A percentile compares a stretch with the other conserved stretches of the same genome.
Evolutionary conservation across 2,113 vertebrate genomes (phyloP).

Genomic region (Recurvirostra avosetta): DNA sequence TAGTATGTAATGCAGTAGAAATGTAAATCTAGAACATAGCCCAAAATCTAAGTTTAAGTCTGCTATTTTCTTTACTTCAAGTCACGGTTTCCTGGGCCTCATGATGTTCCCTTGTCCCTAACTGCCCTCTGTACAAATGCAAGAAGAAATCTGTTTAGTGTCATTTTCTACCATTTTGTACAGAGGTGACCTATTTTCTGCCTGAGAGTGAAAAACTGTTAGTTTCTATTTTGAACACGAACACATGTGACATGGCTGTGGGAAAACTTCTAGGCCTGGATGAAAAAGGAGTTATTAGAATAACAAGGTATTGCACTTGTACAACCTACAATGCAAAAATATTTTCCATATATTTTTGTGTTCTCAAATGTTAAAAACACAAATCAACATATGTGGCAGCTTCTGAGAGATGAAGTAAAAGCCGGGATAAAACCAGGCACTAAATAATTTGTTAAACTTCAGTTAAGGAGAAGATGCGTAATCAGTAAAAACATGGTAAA

Average conservation of each 20-base stretch:
- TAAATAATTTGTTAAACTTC: not conserved
- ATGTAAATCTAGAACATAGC: not conserved
- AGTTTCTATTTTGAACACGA: not conserved
- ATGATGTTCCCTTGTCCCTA: not conserved
- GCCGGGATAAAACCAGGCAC: not conserved
- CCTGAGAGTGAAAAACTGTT: not conserved
- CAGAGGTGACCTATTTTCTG: not conserved
- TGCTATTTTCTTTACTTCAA: not conserved
- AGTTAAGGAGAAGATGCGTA: not conserved
- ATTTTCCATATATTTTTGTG: not conserved
- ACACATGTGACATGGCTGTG: not conserved
- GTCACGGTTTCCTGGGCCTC: accelerated
- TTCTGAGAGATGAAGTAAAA: not conserved
- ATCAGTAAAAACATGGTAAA: not conserved
- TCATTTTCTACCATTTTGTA: not conserved
- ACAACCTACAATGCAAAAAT: not conserved
- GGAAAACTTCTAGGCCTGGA: not conserved
- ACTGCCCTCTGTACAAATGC: not conserved
- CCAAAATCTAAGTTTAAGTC: not conserved
- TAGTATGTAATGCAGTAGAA: not conserved
- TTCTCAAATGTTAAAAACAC: not conserved
- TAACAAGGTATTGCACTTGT: not conserved
- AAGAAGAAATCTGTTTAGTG: not conserved
- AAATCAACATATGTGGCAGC: accelerated
- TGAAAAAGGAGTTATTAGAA: not conserved